phyloP scores from a whole-genome alignment of 2,113 vertebrate species.

The Rhinolophus ferrumequinum region DNA sequence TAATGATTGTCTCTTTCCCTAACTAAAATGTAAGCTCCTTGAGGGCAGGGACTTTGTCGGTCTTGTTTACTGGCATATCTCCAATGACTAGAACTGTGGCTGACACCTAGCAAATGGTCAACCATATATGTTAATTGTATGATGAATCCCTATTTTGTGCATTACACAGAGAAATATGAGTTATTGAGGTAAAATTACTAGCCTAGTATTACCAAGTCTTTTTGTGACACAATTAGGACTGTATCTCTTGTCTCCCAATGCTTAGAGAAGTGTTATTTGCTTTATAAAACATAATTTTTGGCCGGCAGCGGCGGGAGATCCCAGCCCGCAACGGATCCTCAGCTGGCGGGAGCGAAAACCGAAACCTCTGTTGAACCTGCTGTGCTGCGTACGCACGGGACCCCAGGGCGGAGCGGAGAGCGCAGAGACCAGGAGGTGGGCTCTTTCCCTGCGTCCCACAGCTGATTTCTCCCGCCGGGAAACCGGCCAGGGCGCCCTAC shows the following conservation, averaged over 20 bases:
- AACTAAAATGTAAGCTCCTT: neutral
- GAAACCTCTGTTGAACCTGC: too few species aligned
- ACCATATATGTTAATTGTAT: neutral
- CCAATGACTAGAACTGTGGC: neutral
- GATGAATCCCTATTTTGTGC: neutral
- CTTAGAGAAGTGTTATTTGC: constrained; percentile 23
- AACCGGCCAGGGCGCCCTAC: too few species aligned
- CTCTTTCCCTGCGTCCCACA: too few species aligned
- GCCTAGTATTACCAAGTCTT: neutral
- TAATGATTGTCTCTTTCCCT: neutral
- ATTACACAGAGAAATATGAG: neutral
- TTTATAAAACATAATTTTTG: constrained; percentile 33
- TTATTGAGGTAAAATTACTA: neutral
- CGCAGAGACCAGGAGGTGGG: too few species aligned
- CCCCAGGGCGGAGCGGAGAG: too few species aligned
- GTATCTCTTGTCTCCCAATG: neutral
- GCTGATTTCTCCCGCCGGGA: too few species aligned
- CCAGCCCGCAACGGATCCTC: too few species aligned
- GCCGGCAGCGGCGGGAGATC: too few species aligned
- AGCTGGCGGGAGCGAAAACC: too few species aligned
- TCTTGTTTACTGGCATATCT: neutral
- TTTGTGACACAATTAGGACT: neutral
- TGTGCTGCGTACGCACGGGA: too few species aligned
- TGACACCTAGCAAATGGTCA: neutral
- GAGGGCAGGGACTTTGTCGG: neutral